Evolutionary conservation across 2,113 vertebrate species (phyloP), one percentile per base, ranked within the genome.

Genomic region (Oxyruncus cristatus): DNA sequence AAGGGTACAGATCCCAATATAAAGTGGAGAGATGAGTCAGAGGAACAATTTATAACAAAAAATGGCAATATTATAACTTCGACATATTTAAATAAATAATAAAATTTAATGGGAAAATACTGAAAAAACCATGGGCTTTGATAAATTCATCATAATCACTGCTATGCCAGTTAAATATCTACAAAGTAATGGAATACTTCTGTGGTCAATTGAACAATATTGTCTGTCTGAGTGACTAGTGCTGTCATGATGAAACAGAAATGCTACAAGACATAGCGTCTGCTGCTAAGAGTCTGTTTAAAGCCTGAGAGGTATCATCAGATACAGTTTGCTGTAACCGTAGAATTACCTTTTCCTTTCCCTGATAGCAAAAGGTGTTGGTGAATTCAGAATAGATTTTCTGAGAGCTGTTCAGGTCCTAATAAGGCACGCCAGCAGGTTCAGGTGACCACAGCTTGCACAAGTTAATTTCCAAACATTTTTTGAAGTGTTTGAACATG

Each of bases 141-240:
- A 87, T 92, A 81, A 96, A 91, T 94, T 95, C 9, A 55, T 94
- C 50, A 90, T 56, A 82, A 95, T 91, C 65, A 67, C 28, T 94
- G 39, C 58, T 78, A 89, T 79, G 20, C 32, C 70, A 92, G 78
- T 92, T 95, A 95, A 82, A 93, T 96, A 93, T 82, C 74, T 85
- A 39, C 59, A 94, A 73, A 91, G 84, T 68, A 97, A 94, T 68
- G 33, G 46, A 78, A 89, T 68, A 85, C 39, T 89, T 52, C 44
- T 82, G 62, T 56, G 91, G 12, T 80, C 73, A 89, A 65, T 18
- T 70, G 39, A 89, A 42, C 76, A 49, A 67, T 92, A 63, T 72
- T 91, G 8, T 94, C 68, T 35, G 10, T 61, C 39, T 77, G 42
- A 22, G 14, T 50, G 18, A 58, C 14, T 74, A 67, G 49, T 35